Base-by-base conservation (phyloP, 2,888 invertebrate species). In the Lycocerus yunnanus region DNA sequence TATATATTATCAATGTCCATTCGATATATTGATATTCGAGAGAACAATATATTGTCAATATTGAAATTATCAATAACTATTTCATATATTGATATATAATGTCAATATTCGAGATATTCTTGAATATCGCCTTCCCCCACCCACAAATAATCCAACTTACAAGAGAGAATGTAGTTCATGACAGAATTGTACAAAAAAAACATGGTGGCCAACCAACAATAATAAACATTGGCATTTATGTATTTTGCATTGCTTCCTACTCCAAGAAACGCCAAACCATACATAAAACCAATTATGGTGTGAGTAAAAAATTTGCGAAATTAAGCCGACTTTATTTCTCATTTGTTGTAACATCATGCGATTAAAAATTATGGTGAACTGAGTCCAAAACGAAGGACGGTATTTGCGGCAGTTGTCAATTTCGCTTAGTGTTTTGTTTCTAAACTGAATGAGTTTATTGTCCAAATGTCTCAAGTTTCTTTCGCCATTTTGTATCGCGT, bases 171-270 rank as follows among this genome's bases (percentile, higher is more conserved):
- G 18, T 91, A 90, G 72, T 89, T 88, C 91, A 92, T 91, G n/a
- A 89, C 88, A 79, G 91, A 88, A 0, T 92, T 92, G 80, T 92
- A 92, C 89, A 91, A 90, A 80, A 91, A 90, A 85, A 92, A 92
- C 0, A 91, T 90, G 1, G 90, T 83, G 18, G 89, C 87, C 79
- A 90, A 89, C 8, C 92, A 85, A 76, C 90, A 90, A 83, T 90
- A 91, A 78, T 92, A 92, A 83, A 91, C 91, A 82, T 91, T 90
- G 60, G 89, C 88, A 5, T 90, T 86, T 0, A 91, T 90, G 4
- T 87, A 81, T 43, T 85, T 87, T 0, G 89, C 92, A 78, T 92
- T 89, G 81, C 90, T 89, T 58, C 92, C 92, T 2, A 90, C 88
- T 18, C 88, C 86, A 78, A 87, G 89, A 84, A 91, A 92, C 75